These are phyloP conservation scores for Thamnophis elegans DNA, from an alignment of 2,797 vertebrate genomes.

Conservation along the genomic window DNA sequence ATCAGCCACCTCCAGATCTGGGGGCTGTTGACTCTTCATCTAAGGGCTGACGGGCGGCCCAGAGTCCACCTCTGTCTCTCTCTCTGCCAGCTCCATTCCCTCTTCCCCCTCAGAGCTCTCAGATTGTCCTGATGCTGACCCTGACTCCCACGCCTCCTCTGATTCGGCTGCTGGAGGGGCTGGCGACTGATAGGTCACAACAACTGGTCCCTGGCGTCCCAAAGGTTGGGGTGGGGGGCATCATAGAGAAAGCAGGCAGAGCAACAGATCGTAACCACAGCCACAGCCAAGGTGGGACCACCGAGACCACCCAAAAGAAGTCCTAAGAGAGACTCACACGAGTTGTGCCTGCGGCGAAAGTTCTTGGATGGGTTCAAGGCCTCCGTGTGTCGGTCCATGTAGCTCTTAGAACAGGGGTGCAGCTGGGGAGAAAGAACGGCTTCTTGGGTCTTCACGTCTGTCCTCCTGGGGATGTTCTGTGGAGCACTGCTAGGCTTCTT, in stretches of 20 bases:
- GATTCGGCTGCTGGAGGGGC: too few species aligned
- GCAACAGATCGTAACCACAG: neutral
- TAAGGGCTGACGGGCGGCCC: too few species aligned
- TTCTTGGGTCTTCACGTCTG: conserved; percentile 75
- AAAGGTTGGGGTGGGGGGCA: too few species aligned
- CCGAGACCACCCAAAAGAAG: conserved; percentile 54
- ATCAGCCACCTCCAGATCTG: too few species aligned
- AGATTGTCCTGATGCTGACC: too few species aligned
- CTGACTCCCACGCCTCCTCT: too few species aligned
- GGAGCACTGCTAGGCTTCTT: conserved; percentile 77
- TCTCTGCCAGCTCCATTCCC: too few species aligned
- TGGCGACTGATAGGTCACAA: too few species aligned
- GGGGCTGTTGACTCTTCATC: too few species aligned
- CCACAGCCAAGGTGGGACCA: neutral
- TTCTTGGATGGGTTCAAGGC: conserved; percentile 82
- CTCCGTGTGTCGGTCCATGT: conserved; percentile 86
- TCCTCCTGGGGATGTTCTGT: conserved; percentile 81
- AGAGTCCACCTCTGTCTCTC: too few species aligned
- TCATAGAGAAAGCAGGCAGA: neutral
- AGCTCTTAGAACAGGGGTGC: conserved; percentile 91
- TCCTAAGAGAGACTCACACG: conserved; percentile 78
- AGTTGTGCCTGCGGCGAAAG: conserved; percentile 93
- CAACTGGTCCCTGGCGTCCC: too few species aligned
- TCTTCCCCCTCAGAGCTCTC: too few species aligned
- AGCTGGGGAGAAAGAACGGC: conserved; percentile 74